Evolutionary conservation across 1,140 invertebrate genomes (phyloP).

Genomic region (Ridgeia piscesae): DNA sequence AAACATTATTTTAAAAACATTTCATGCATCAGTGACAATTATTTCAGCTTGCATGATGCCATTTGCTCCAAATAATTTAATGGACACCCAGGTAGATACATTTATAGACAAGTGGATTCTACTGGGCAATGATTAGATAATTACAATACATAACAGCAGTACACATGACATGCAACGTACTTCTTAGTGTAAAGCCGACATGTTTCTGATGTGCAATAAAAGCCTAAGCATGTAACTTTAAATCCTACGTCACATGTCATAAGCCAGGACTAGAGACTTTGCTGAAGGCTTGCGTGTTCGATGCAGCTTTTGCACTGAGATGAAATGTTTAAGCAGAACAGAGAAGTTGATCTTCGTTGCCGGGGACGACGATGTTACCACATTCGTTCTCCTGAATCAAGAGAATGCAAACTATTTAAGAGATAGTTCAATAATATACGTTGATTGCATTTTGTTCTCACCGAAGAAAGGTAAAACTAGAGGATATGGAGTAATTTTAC

Average conservation of each 20-base stretch:
- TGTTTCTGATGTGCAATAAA: not conserved
- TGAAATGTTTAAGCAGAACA: conserved; percentile 67
- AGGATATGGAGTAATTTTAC: too few species aligned
- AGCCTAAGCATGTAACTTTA: not conserved
- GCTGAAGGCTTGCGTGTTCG: conserved; percentile 52
- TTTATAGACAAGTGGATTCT: not conserved
- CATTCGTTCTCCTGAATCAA: not conserved
- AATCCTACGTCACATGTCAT: not conserved
- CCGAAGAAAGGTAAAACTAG: too few species aligned
- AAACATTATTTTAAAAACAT: not conserved
- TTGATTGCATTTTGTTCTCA: too few species aligned
- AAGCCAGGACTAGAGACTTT: not conserved
- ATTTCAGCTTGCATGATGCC: not conserved
- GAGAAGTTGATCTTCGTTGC: conserved; percentile 64
- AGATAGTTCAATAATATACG: too few species aligned
- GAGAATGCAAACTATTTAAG: too few species aligned
- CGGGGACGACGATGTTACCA: conserved; percentile 8
- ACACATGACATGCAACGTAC: not conserved
- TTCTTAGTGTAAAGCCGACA: not conserved
- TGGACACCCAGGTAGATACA: not conserved
- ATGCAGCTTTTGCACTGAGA: conserved; percentile 67
- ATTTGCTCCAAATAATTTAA: not conserved
- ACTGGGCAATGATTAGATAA: not conserved
- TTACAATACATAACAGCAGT: not conserved
- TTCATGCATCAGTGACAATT: not conserved